phyloP scores from a whole-genome alignment of 2,113 vertebrate genomes.

The Corythoichthys intestinalis region DNA sequence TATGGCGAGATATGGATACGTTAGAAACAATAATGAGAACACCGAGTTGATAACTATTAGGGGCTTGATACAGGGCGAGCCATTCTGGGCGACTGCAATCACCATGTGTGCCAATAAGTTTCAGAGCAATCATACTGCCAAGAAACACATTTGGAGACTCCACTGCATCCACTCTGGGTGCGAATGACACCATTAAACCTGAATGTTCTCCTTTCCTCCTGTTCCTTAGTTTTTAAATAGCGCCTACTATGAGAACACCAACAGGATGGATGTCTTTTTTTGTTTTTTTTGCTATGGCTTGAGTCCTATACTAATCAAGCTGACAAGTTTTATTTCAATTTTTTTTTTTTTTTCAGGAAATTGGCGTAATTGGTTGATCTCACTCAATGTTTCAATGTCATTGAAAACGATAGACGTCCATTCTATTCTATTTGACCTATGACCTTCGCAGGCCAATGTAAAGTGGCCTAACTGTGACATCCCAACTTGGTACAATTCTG shows the following conservation, averaged over 20 bases:
- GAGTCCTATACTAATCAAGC: neutral
- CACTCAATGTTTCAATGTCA: no score
- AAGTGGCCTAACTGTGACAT: no score
- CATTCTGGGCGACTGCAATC: slow-evolving; percentile 36
- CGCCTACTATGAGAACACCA: neutral
- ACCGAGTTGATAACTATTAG: slow-evolving; percentile 2
- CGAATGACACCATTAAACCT: slow-evolving; percentile 24
- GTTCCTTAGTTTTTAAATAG: slow-evolving; percentile 5
- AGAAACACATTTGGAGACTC: slow-evolving; percentile 45
- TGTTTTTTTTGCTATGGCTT: neutral
- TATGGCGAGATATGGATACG: neutral
- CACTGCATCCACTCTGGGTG: slow-evolving; percentile 27
- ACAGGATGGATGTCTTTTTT: neutral
- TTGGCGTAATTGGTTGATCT: no score
- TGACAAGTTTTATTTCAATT: neutral
- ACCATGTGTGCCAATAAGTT: slow-evolving; percentile 36
- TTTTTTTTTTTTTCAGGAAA: neutral
- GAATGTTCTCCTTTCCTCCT: slow-evolving; percentile 36
- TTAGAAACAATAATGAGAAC: neutral
- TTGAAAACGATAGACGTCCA: no score
- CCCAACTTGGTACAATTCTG: no score
- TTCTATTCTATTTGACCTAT: no score
- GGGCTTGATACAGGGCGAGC: slow-evolving; percentile 11
- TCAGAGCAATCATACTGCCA: slow-evolving; percentile 33
- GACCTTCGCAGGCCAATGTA: no score